Base-by-base conservation (phyloP, 2,888 invertebrate genomes). In the Ophion ellenae region DNA sequence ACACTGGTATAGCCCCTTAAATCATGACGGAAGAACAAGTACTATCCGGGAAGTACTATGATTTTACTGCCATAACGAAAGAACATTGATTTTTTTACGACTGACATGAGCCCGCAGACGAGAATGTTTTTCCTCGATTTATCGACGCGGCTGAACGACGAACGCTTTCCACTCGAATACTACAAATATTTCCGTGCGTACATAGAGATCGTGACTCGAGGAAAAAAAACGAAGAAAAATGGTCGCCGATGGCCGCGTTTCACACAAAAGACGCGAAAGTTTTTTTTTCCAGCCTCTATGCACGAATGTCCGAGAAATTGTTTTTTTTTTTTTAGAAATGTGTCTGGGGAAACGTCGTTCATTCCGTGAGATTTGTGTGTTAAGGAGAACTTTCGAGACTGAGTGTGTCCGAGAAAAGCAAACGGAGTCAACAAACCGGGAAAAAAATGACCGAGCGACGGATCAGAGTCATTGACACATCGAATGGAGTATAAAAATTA, bases 391-490 rank as follows among this genome's bases (percentile, higher is more conserved):
- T 53, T 67, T 84, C 81, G 70, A 71, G 70, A 71, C 47, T 36
- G 32, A 59, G 17, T 47, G 64, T 75, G 59, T 61, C 61, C 73
- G 69, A 79, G 81, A 87, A 86, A 87, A 88, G 86, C 87, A 87
- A 88, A 85, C 85, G 70, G 84, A 85, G 87, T 89, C 85, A 87
- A 64, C 76, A 82, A 85, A 80, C 86, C 88, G 86, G 75, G 81
- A 84, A 87, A 88, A 88, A 76, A 69, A 32, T 47, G 74, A 53
- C 75, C 63, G 24, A 66, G 73, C 64, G 73, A 76, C 63, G 66
- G 53, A 76, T 66, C 14, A 47, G 61, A 66, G 69, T 61, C 69
- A 70, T 69, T 61, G 70, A 69, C 70, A 59, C 77, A 40, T 59
- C 40, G 24, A 69, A 47, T 10, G 6, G 1, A 14, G 14, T 17